Conservation (phyloP, 2,888 invertebrate genomes). For the Agrochola lychnidis region DNA sequence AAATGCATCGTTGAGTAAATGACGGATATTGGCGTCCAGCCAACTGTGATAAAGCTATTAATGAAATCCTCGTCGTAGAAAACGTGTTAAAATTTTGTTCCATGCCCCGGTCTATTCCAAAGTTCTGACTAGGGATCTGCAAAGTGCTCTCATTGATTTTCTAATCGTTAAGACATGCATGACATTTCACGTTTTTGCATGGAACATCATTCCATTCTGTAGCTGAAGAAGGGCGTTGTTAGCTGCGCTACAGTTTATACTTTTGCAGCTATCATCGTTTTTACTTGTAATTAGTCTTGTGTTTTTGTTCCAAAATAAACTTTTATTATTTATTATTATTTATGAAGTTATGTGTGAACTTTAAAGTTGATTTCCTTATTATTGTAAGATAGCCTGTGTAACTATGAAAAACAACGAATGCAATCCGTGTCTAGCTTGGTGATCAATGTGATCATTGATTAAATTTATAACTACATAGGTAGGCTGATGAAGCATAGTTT, state of each 20-base stretch:
- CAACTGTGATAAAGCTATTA: constrained; percentile 65
- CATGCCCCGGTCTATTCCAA: background rate
- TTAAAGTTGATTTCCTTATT: background rate
- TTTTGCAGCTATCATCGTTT: no score
- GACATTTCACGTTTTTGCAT: no score
- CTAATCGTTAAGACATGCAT: background rate
- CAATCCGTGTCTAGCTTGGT: background rate
- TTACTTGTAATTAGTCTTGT: no score
- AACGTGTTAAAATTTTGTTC: constrained; percentile 3
- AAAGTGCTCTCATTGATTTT: constrained; percentile 10
- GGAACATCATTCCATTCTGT: no score
- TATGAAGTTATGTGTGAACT: background rate
- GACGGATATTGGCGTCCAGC: constrained; percentile 61
- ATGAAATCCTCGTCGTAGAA: constrained; percentile 42
- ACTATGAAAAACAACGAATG: background rate
- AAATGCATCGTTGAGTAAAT: constrained; percentile 48
- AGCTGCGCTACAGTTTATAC: no score
- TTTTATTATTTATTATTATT: no score
- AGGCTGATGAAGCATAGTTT: background rate
- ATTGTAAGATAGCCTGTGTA: background rate
- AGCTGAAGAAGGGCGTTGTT: no score
- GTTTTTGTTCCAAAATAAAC: no score
- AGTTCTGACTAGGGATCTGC: background rate
- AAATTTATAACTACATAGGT: background rate
- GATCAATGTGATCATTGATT: background rate